Evolutionary conservation across 2,797 vertebrate species (phyloP).

Genomic region (Chelon auratus): DNA sequence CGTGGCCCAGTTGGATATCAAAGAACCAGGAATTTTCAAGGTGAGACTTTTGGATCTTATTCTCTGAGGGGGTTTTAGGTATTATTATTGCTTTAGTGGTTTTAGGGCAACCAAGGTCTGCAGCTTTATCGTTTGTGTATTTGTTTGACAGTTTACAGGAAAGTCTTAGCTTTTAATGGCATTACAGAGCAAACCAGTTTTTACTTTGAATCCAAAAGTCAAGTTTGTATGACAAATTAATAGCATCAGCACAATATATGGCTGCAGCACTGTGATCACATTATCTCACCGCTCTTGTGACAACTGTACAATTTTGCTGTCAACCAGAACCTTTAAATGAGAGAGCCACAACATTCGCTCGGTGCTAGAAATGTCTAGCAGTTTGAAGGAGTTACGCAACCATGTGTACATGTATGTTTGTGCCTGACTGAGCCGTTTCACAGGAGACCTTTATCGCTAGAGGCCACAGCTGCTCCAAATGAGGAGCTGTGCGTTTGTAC

Average conservation of each 20-base stretch:
- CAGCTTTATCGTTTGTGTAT: no score
- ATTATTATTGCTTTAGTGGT: conserved; percentile 4
- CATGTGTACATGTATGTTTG: conserved; percentile 9
- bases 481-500: conserved; percentile 25
- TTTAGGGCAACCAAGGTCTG: neutral
- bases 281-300: neutral
- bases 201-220: neutral
- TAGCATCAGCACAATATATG: neutral
- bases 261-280: neutral
- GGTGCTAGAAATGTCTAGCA: conserved; percentile 23
- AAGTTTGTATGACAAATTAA: neutral
- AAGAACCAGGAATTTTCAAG: conserved; percentile 95
- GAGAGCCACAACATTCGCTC: neutral
- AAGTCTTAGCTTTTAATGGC: neutral
- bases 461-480: conserved; percentile 62
- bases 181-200: neutral
- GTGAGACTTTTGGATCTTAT: conserved; percentile 76
- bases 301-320: conserved; percentile 10
- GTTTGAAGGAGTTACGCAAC: conserved; percentile 53
- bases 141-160: neutral
- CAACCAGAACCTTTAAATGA: conserved; percentile 6
- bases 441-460: conserved; percentile 28
- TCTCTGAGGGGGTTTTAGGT: neutral
- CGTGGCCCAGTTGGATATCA: conserved; percentile 88
- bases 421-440: conserved; percentile 49